A percentile compares a stretch with the other conserved stretches of the same genome.
Evolutionary conservation across 1,140 invertebrate species (phyloP).

Genomic region (Eufriesea mexicana): DNA sequence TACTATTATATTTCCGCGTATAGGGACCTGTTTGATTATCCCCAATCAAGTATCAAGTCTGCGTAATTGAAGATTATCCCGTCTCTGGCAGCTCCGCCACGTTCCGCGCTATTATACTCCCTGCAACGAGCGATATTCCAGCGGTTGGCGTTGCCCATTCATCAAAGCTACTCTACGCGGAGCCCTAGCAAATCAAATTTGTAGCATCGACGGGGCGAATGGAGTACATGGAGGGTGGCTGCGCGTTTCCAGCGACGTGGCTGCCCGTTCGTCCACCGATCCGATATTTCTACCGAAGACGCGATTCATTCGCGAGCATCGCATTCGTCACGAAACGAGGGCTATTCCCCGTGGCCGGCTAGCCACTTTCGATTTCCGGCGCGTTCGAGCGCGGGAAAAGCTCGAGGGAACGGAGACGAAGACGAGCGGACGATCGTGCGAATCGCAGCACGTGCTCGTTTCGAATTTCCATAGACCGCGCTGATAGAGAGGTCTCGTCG

Average conservation of each 20-base stretch:
- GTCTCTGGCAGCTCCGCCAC: not conserved
- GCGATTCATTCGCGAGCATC: not conserved
- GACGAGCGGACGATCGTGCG: slow-evolving; percentile 42
- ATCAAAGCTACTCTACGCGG: not conserved
- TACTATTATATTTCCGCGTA: not conserved
- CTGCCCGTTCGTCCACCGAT: not conserved
- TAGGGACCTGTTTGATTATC: not conserved
- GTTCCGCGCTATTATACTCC: not conserved
- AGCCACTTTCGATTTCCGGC: slow-evolving; percentile 62
- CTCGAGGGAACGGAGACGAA: slow-evolving; percentile 1
- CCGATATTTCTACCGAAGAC: not conserved
- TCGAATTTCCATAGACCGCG: slow-evolving; percentile 58
- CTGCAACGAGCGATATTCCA: not conserved
- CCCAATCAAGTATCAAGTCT: not conserved
- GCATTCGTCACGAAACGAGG: slow-evolving; percentile 19
- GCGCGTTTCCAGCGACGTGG: not conserved
- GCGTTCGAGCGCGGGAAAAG: slow-evolving; percentile 18
- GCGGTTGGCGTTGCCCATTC: not conserved
- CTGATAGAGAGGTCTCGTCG: slow-evolving; percentile 49
- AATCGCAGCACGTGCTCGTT: slow-evolving; percentile 62
- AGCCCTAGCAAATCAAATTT: not conserved
- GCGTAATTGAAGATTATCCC: slow-evolving; percentile 24
- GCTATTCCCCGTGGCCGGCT: slow-evolving; percentile 33
- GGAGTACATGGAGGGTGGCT: too few species aligned
- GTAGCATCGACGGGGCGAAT: not conserved